Evolutionary conservation across 2,797 vertebrate genomes (phyloP).

Genomic region (Pangasius mekongensis): DNA sequence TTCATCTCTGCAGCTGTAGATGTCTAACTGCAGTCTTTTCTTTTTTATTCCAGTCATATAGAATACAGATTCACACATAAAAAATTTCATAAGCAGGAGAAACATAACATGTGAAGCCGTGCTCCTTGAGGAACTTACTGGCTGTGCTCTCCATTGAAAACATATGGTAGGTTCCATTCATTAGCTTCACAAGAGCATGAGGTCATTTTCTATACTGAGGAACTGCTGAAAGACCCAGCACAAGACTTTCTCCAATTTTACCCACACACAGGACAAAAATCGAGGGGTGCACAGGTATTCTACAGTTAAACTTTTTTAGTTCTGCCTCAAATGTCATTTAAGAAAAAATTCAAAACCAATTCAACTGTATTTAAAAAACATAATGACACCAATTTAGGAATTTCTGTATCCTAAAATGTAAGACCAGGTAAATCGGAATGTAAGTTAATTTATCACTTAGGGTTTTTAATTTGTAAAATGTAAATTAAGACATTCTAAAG

Average conservation of each 20-base stretch:
- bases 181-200: conserved; percentile 40
- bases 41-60: background rate
- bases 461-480: background rate
- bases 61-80: background rate
- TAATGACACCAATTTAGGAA: background rate
- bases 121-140: conserved; percentile 1
- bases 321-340: background rate
- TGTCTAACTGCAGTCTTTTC: background rate
- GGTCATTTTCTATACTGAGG: conserved; percentile 29
- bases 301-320: too few species aligned
- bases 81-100: conserved; percentile 8
- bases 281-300: background rate
- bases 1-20: background rate
- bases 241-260: background rate
- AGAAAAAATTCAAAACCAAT: background rate
- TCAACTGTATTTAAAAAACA: background rate
- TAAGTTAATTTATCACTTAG: background rate
- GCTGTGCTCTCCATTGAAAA: conserved; percentile 42
- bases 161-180: conserved; percentile 38
- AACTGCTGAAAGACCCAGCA: background rate
- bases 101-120: background rate
- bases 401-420: background rate
- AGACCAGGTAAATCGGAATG: background rate
- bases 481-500: background rate
- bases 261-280: background rate